Evolutionary conservation across 2,113 vertebrate genomes (phyloP), one percentile per base, ranked within the genome.

Genomic region (Mugil cephalus): DNA sequence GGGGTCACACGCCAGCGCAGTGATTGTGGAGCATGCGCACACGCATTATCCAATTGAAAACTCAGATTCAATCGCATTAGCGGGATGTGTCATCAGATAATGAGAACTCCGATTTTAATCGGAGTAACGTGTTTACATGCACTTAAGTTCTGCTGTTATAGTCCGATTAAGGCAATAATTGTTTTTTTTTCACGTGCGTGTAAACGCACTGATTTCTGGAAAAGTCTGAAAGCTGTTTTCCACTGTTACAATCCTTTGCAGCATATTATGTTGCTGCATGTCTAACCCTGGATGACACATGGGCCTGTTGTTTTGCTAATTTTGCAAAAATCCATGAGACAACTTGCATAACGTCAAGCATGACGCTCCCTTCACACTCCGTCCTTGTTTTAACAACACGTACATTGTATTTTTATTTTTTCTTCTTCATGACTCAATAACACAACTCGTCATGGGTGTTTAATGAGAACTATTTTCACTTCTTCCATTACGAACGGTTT

Each of bases 381-480:
- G 17, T 67, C 59, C 10, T 62, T 48, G 63, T 55, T 53, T 12
- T 42, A 64, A 75, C 42, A 53, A 34, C 56, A 38, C 14, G 0
- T 39, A 30, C 4, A 58, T 47, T 48, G 18, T 21, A 6, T 21
- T 43, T 35, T 7, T 36, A 13, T 17, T 1, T 10, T 34, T 24
- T 17, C 13, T 6, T 19, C 50, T 9, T 2, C 42, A 24, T 18
- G 71, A 69, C 58, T 78, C 56, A 18, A 66, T 76, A 55, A 12
- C 6, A 10, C 66, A 36, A 67, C 71, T 82, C 56, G 55, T 80
- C 79, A 70, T 70, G 7, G n/a, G 1, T 52, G 14, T 66, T 74
- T 65, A 87, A 69, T 8, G 50, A 53, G 64, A 21, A 36, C 54
- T 43, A 17, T 51, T 83, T 74, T 77, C 56, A 66, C 38, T 52